phyloP scores from a whole-genome alignment of 2,797 vertebrate species.

The Tiaroga cobitis region DNA sequence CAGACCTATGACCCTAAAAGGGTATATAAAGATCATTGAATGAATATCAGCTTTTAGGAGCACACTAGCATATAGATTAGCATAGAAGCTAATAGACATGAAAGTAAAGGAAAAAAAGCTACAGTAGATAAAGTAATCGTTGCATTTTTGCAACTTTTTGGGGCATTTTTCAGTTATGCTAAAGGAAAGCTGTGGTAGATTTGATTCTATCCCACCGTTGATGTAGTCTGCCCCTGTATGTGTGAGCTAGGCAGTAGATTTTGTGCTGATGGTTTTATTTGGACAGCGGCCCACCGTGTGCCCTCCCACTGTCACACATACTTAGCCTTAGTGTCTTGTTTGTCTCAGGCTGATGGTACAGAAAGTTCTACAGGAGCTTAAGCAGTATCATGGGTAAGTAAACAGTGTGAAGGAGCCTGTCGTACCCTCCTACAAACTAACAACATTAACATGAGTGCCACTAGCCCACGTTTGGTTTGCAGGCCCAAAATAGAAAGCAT shows the following conservation, averaged over 20 bases:
- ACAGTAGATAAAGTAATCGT: background rate
- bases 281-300: slow-evolving; percentile 7
- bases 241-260: slow-evolving; percentile 53
- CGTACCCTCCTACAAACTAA: slow-evolving; percentile 46
- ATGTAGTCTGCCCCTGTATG: too few relatives aligned
- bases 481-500: background rate
- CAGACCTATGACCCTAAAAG: background rate
- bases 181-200: background rate
- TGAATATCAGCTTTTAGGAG: background rate
- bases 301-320: slow-evolving; percentile 35
- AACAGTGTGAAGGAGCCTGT: slow-evolving; percentile 71
- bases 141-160: background rate
- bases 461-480: background rate
- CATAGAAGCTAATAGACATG: background rate
- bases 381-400: slow-evolving; percentile 93
- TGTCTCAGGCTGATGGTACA: slow-evolving; percentile 93
- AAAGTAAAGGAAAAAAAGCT: background rate
- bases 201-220: background rate
- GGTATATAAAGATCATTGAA: background rate
- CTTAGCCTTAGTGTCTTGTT: slow-evolving; percentile 76
- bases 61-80: background rate
- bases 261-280: slow-evolving; percentile 36
- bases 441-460: slow-evolving; percentile 23
- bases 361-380: slow-evolving; percentile 93
- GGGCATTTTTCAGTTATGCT: background rate